Percentiles rank a stretch among this genome's conserved stretches.
phyloP scores from a whole-genome alignment of 2,113 vertebrate genomes.

The Pollimyrus isidori region DNA sequence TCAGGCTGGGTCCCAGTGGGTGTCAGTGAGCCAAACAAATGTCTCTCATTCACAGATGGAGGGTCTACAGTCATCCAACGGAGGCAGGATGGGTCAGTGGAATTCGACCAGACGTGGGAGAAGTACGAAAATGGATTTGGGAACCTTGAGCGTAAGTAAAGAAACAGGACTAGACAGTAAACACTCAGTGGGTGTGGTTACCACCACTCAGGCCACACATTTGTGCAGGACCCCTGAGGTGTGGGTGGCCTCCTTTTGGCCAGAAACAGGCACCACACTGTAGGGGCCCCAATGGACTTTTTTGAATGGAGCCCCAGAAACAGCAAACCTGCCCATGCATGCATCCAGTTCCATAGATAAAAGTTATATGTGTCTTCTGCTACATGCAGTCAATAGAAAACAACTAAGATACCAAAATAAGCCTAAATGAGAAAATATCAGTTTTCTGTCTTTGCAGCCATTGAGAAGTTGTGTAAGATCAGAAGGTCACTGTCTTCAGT shows the following conservation, averaged over 20 bases:
- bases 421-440: neutral
- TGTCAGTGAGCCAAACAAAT: neutral
- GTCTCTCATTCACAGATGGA: slow-evolving; percentile 48
- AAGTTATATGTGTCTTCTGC: neutral
- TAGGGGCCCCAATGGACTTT: neutral
- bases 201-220: neutral
- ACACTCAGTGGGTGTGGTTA: neutral
- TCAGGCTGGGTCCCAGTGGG: neutral
- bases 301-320: neutral
- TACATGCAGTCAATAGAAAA: neutral
- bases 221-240: neutral
- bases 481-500: neutral
- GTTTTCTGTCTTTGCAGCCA: neutral
- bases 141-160: slow-evolving; percentile 65
- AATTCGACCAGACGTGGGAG: slow-evolving; percentile 83
- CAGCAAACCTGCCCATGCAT: neutral
- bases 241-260: neutral
- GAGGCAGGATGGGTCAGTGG: slow-evolving; percentile 68
- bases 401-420: neutral
- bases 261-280: neutral
- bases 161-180: neutral
- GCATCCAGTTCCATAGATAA: neutral
- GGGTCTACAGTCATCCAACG: slow-evolving; percentile 76
- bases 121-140: slow-evolving; percentile 78
- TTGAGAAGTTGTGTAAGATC: neutral